Percentiles rank a stretch among this genome's conserved stretches.
These are phyloP conservation scores for Sebastes matsubarae DNA, from an alignment of 2,797 vertebrate species.

Conservation along the genomic window DNA sequence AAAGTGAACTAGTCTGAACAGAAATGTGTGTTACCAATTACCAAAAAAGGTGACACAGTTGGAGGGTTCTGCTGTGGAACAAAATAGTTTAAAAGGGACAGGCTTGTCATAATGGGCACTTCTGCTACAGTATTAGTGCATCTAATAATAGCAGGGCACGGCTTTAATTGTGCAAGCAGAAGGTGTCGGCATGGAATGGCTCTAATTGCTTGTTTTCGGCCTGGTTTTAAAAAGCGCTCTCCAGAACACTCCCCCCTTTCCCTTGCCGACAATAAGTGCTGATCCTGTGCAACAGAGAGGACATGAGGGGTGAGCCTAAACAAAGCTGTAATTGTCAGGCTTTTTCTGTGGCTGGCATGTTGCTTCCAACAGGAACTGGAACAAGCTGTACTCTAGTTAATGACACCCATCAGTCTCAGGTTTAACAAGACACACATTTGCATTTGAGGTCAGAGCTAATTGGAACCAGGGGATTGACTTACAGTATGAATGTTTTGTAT, in stretches of 20 bases:
- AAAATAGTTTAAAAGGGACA: constrained; percentile 22
- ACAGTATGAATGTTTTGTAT: neutral
- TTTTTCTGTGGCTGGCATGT: constrained; percentile 48
- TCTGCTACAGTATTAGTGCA: constrained; percentile 1
- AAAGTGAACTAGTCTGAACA: neutral
- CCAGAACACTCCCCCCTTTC: constrained; percentile 62
- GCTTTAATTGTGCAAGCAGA: constrained; percentile 20
- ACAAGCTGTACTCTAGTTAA: constrained; percentile 43
- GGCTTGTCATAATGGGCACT: neutral
- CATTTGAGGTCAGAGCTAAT: neutral
- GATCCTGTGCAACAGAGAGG: constrained; percentile 47
- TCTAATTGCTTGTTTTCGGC: constrained; percentile 61
- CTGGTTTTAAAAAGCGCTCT: constrained; percentile 45
- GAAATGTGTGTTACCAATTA: neutral
- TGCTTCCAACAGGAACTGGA: constrained; percentile 45
- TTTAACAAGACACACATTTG: neutral
- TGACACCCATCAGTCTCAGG: constrained; percentile 21
- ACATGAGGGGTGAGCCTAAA: constrained; percentile 16
- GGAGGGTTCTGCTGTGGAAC: neutral
- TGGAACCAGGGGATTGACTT: neutral
- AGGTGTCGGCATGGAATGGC: neutral
- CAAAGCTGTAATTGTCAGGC: constrained; percentile 61
- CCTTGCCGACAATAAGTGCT: constrained; percentile 53
- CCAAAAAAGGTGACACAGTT: neutral
- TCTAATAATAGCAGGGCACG: constrained; percentile 5